These are phyloP conservation scores for Xenentodon cancila DNA, from an alignment of 2,797 vertebrate genomes.

Conservation along the genomic window DNA sequence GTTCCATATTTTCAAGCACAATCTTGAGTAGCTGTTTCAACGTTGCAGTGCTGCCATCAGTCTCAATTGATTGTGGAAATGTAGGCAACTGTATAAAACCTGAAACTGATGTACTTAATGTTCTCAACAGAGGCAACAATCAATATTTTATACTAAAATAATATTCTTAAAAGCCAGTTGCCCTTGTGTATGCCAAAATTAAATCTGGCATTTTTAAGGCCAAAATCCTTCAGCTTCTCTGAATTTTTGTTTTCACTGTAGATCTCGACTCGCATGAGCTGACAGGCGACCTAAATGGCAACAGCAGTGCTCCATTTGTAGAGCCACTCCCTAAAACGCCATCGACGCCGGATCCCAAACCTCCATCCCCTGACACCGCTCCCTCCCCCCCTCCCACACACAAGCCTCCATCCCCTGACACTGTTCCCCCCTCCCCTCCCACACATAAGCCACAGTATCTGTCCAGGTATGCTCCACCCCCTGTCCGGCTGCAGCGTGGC, in stretches of 20 bases:
- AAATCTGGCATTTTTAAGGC: no score
- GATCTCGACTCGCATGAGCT: constrained; percentile 57
- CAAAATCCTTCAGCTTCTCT: no score
- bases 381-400: constrained; percentile 47
- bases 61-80: no score
- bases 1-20: no score
- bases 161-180: no score
- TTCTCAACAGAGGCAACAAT: no score
- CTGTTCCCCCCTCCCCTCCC: constrained; percentile 39
- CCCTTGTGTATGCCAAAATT: no score
- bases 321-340: constrained; percentile 25
- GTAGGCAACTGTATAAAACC: no score
- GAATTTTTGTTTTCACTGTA: constrained; percentile 8
- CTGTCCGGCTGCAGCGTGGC: constrained; percentile 18
- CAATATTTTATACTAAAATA: no score
- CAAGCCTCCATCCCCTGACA: constrained; percentile 17
- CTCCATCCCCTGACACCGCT: constrained; percentile 20
- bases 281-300: constrained; percentile 33
- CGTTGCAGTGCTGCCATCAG: no score
- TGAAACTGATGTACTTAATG: no score
- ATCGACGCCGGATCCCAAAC: constrained; percentile 34
- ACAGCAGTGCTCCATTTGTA: constrained; percentile 57
- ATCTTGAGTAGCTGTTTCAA: no score
- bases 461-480: constrained; percentile 7
- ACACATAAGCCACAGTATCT: constrained; percentile 33